Conservation (phyloP, 2,113 vertebrate genomes). For the Synchiropus splendidus region DNA sequence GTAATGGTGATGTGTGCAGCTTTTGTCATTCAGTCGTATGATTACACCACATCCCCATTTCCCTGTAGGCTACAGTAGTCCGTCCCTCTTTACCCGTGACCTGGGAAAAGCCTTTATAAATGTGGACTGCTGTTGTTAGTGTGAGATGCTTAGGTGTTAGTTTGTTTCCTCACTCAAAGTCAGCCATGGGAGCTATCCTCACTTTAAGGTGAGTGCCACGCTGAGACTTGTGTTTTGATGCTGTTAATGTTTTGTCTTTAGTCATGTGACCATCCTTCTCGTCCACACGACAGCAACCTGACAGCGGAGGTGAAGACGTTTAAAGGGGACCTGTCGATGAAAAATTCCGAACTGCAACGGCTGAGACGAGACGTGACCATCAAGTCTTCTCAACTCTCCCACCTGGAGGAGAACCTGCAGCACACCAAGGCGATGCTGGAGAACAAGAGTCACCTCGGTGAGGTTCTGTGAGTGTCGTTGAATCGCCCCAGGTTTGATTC, state of each 20-base stretch:
- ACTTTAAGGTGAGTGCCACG: constrained; percentile 30
- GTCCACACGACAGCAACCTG: constrained; percentile 60
- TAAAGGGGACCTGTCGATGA: constrained; percentile 66
- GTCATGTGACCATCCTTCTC: background rate
- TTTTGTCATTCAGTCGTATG: constrained; percentile 33
- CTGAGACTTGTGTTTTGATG: no score
- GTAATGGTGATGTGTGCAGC: no score
- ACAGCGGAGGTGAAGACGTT: constrained; percentile 70
- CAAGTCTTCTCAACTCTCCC: constrained; percentile 68
- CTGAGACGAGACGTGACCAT: constrained; percentile 66
- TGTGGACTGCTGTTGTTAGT: background rate
- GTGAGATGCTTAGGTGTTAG: background rate
- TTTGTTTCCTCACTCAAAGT: background rate
- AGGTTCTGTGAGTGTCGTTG: background rate
- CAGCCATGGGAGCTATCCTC: constrained; percentile 27
- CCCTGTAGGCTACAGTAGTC: constrained; percentile 10
- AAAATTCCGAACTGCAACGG: constrained; percentile 70
- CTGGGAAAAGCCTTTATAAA: constrained; percentile 15
- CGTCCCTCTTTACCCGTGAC: background rate
- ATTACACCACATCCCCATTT: constrained; percentile 25
- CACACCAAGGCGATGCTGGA: constrained; percentile 66
- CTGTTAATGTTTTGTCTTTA: background rate
- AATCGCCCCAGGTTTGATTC: background rate
- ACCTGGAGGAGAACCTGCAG: constrained; percentile 70
- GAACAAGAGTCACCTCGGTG: constrained; percentile 73